Conservation (phyloP, 2,797 vertebrate species). For the Alouatta caraya region DNA sequence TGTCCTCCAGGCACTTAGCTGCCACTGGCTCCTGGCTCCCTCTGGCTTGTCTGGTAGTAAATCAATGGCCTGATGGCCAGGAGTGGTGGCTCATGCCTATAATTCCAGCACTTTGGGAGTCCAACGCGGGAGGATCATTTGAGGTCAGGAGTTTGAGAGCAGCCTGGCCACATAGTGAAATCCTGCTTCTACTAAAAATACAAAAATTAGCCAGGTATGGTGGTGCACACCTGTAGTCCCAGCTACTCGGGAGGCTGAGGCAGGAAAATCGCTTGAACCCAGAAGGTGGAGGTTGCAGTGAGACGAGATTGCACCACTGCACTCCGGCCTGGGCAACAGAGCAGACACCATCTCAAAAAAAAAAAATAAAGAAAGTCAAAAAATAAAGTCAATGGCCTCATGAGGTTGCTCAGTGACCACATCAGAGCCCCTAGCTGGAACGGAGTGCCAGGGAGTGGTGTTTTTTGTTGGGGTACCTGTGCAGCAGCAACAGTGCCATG, state of each 20-base stretch:
- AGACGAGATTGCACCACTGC: fast-evolving
- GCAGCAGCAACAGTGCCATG: not conserved
- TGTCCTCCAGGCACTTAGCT: too few species aligned
- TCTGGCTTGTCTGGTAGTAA: not conserved
- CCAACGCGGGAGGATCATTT: not conserved
- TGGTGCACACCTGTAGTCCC: not conserved
- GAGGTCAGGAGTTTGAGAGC: not conserved
- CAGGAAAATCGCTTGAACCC: not conserved
- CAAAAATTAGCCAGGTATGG: not conserved
- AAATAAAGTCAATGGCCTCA: not conserved
- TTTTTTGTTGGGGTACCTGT: not conserved
- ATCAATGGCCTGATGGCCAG: not conserved
- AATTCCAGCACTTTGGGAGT: not conserved
- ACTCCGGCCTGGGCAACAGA: not conserved
- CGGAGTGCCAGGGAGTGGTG: fast-evolving
- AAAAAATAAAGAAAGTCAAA: too few species aligned
- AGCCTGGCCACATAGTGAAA: not conserved
- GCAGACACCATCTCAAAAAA: not conserved
- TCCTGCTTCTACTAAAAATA: not conserved
- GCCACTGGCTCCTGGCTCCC: not conserved
- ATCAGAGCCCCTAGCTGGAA: not conserved
- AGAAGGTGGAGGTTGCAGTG: not conserved
- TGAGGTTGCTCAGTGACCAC: not conserved
- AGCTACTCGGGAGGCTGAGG: not conserved
- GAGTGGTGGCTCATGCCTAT: not conserved